These are phyloP conservation scores for Pantherophis vulpinus DNA, from an alignment of 2,797 vertebrate species.

Conservation along the genomic window DNA sequence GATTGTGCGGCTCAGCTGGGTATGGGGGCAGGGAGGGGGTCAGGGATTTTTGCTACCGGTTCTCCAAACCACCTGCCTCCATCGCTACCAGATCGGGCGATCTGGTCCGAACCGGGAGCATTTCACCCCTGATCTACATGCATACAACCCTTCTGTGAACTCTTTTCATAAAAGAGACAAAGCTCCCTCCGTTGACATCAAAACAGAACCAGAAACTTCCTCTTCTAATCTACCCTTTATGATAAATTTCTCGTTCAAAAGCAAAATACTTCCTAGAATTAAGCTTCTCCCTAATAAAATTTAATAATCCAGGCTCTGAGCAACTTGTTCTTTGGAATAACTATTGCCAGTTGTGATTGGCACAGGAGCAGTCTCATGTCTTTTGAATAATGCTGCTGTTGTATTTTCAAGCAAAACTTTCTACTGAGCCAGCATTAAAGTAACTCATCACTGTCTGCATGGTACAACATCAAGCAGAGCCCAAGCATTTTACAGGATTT, in stretches of 20 bases:
- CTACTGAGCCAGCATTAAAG: not conserved
- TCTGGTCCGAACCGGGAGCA: no score
- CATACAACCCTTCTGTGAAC: not conserved
- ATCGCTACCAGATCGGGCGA: no score
- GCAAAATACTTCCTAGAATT: not conserved
- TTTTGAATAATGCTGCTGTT: not conserved
- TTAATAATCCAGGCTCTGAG: not conserved
- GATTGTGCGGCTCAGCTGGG: no score
- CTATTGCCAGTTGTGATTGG: not conserved
- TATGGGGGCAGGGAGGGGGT: no score
- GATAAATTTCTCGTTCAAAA: not conserved
- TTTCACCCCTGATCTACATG: not conserved
- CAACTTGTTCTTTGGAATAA: not conserved
- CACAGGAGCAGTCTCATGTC: not conserved
- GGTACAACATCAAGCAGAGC: constrained; percentile 42
- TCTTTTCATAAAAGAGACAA: not conserved
- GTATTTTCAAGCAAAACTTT: not conserved
- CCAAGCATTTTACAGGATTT: constrained; percentile 32
- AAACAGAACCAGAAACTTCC: not conserved
- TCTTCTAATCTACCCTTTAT: not conserved
- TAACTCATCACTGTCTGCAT: constrained; percentile 10
- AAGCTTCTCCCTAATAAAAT: not conserved
- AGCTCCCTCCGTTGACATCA: not conserved
- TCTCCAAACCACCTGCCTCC: no score
- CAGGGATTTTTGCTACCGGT: no score